Evolutionary conservation across 1,140 invertebrate species (phyloP).

Genomic region (Bombus turneri): DNA sequence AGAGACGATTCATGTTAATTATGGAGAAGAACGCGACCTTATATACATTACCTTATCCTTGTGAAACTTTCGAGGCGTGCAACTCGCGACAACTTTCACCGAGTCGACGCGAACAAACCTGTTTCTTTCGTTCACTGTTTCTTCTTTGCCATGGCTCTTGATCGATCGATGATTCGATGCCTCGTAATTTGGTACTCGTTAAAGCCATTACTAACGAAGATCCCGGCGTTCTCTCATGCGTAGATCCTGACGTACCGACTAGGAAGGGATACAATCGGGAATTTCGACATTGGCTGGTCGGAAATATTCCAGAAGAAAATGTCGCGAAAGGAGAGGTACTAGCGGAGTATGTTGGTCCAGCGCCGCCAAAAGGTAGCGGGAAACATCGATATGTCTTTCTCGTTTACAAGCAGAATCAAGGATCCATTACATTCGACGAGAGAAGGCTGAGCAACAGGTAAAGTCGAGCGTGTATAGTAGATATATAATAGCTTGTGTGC

Average conservation of each 20-base stretch:
- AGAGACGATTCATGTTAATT: not conserved
- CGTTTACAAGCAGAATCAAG: slow-evolving; percentile 85
- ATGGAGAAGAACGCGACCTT: not conserved
- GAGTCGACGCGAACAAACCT: slow-evolving; percentile 45
- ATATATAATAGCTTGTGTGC: not conserved
- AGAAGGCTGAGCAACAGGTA: slow-evolving; percentile 78
- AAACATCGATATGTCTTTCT: slow-evolving; percentile 88
- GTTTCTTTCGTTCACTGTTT: slow-evolving; percentile 42
- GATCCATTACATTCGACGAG: slow-evolving; percentile 80
- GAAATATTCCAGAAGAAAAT: slow-evolving; percentile 87
- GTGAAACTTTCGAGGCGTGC: not conserved
- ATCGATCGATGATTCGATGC: not conserved
- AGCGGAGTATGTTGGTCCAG: slow-evolving; percentile 86
- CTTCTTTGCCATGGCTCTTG: not conserved
- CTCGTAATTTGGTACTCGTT: not conserved
- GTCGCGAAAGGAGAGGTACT: slow-evolving; percentile 85
- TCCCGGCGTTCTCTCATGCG: not conserved
- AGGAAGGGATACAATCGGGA: slow-evolving; percentile 83
- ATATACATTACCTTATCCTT: not conserved
- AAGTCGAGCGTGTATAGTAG: not conserved
- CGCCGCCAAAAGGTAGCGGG: slow-evolving; percentile 84
- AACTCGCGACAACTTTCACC: slow-evolving; percentile 58
- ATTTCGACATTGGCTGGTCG: slow-evolving; percentile 88
- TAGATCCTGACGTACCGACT: slow-evolving; percentile 87
- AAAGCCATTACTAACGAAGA: not conserved